A percentile compares a stretch with the other conserved stretches of the same genome.
Evolutionary conservation across 2,113 vertebrate genomes (phyloP).

Genomic region (Lasiurus cinereus): DNA sequence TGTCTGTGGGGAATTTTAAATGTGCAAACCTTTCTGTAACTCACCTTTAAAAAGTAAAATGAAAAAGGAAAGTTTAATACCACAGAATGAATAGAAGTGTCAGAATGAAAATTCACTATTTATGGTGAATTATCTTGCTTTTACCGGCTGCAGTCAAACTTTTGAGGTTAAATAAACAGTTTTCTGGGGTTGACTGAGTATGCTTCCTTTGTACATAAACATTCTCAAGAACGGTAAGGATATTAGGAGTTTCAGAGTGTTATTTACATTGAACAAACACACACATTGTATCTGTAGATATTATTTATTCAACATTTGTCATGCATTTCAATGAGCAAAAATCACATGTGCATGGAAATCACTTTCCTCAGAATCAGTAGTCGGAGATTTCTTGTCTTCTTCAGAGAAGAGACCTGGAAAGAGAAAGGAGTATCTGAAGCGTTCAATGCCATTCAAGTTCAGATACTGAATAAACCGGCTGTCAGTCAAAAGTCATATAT

Average conservation of each 20-base stretch:
- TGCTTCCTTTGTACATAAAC: slow-evolving; percentile 50
- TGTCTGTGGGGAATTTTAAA: slow-evolving; percentile 64
- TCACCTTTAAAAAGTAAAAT: slow-evolving; percentile 71
- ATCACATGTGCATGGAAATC: slow-evolving; percentile 57
- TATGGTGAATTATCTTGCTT: slow-evolving; percentile 76
- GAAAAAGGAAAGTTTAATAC: slow-evolving; percentile 65
- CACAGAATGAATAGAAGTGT: slow-evolving; percentile 68
- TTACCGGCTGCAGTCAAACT: slow-evolving; percentile 71
- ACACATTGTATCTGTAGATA: slow-evolving; percentile 35
- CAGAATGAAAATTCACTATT: slow-evolving; percentile 66
- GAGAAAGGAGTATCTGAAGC: slow-evolving; percentile 70
- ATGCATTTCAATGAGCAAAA: slow-evolving; percentile 70
- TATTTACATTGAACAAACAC: slow-evolving; percentile 56
- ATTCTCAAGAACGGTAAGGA: slow-evolving; percentile 35
- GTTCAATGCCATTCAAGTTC: slow-evolving; percentile 70
- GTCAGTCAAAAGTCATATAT: slow-evolving; percentile 66
- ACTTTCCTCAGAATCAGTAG: slow-evolving; percentile 62
- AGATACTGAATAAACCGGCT: slow-evolving; percentile 67
- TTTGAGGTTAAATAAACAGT: slow-evolving; percentile 77
- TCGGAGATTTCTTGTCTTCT: slow-evolving; percentile 48
- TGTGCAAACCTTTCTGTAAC: slow-evolving; percentile 60
- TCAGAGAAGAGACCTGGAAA: neutral
- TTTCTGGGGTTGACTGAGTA: slow-evolving; percentile 36
- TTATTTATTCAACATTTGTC: slow-evolving; percentile 75
- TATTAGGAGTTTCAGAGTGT: slow-evolving; percentile 55